A percentile compares a stretch with the other conserved stretches of the same genome.
phyloP scores from a whole-genome alignment of 2,888 invertebrate genomes.

The Scaptomyza flava region DNA sequence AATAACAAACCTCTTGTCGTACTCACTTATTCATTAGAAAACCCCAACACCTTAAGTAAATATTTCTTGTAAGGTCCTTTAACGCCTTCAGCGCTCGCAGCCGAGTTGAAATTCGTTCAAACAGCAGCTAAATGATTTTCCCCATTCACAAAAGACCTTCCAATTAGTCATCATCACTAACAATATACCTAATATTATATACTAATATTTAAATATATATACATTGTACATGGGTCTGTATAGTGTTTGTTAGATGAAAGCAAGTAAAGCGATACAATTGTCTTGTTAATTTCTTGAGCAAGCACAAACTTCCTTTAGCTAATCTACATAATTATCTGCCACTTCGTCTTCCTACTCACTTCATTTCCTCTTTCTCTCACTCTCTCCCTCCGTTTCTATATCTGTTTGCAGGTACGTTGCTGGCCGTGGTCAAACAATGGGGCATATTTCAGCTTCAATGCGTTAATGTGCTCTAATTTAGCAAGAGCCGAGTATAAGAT shows the following conservation, averaged over 20 bases:
- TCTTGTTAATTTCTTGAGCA: constrained; percentile 66
- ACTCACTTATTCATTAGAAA: constrained; percentile 29
- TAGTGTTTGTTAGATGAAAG: constrained; percentile 3
- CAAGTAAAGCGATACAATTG: constrained; percentile 38
- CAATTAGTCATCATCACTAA: constrained; percentile 54
- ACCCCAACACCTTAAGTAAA: constrained; percentile 5
- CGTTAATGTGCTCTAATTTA: constrained; percentile 77
- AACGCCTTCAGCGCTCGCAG: constrained; percentile 32
- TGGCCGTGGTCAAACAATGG: constrained; percentile 22
- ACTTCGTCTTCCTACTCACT: constrained; percentile 6
- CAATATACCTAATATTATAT: constrained; percentile 26
- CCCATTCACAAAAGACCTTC: constrained; percentile 35
- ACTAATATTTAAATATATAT: constrained; percentile 3
- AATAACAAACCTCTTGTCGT: constrained; percentile 28
- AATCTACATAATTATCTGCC: constrained; percentile 65
- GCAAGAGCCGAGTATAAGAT: constrained; percentile 42
- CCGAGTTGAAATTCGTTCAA: constrained; percentile 42
- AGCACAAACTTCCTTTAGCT: constrained; percentile 69
- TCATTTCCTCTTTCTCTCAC: not conserved
- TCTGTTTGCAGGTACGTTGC: constrained; percentile 65
- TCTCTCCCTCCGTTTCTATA: constrained; percentile 8
- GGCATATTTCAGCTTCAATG: constrained; percentile 55
- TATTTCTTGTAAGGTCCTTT: constrained; percentile 49
- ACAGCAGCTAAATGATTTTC: too few species aligned
- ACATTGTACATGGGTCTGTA: not conserved